These are phyloP conservation scores for Xanthia togata DNA, from an alignment of 2,888 invertebrate genomes.

Conservation along the genomic window DNA sequence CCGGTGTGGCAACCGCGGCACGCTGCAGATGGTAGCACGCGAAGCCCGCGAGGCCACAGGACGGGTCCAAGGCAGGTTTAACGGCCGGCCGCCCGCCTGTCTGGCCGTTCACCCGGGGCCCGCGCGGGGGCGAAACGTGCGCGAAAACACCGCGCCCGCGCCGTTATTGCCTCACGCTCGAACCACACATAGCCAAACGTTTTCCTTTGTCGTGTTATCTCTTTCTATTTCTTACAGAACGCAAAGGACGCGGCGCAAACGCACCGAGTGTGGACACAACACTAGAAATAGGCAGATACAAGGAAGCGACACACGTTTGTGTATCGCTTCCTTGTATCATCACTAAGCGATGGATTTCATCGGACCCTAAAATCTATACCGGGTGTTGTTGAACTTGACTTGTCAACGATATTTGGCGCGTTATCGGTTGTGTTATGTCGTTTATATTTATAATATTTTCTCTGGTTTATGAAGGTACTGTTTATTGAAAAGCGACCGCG, in stretches of 20 bases:
- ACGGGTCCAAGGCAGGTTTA: conserved; percentile 87
- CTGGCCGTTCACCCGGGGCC: conserved; percentile 90
- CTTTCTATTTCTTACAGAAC: conserved; percentile 62
- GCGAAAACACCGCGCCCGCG: conserved; percentile 88
- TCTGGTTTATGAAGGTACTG: background rate
- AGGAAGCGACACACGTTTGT: conserved; percentile 64
- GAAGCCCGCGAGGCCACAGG: conserved; percentile 81
- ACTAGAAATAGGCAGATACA: conserved; percentile 58
- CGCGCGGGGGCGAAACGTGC: conserved; percentile 86
- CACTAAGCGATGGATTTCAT: conserved; percentile 37
- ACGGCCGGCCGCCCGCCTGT: conserved; percentile 89
- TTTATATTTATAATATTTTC: conserved; percentile 19
- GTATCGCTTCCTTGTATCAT: conserved; percentile 64
- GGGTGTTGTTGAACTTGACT: conserved; percentile 53
- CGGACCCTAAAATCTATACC: conserved; percentile 37
- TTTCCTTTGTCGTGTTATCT: conserved; percentile 69
- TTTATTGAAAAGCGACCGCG: conserved; percentile 8
- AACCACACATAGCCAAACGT: conserved; percentile 66
- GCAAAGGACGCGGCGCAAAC: conserved; percentile 61
- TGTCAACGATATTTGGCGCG: conserved; percentile 40
- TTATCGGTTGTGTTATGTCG: conserved; percentile 25
- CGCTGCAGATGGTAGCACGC: conserved; percentile 70
- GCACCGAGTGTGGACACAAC: conserved; percentile 52
- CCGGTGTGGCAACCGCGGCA: conserved; percentile 60
- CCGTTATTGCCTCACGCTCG: conserved; percentile 77